Percentiles rank a stretch among this genome's conserved stretches.
These are phyloP conservation scores for Rhagonycha fulva DNA, from an alignment of 2,888 invertebrate genomes.

Conservation along the genomic window DNA sequence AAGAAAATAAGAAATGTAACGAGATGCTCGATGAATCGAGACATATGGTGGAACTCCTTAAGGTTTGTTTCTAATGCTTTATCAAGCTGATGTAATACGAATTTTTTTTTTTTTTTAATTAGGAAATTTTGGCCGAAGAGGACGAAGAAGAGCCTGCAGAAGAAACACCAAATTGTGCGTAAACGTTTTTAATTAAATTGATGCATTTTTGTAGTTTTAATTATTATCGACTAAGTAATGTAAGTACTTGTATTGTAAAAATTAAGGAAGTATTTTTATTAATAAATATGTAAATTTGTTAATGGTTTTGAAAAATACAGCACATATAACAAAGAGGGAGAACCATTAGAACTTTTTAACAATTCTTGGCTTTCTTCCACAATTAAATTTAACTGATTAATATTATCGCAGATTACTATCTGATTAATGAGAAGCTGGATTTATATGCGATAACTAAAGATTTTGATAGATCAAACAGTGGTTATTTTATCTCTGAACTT, in stretches of 20 bases:
- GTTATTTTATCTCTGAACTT: too few relatives aligned
- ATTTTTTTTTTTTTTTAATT: not conserved
- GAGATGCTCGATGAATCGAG: conserved; percentile 77
- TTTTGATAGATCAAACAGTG: too few relatives aligned
- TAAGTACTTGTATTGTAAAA: not conserved
- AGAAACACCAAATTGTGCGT: not conserved
- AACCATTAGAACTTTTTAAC: too few relatives aligned
- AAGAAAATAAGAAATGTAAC: conserved; percentile 70
- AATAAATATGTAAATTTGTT: not conserved
- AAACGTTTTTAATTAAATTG: not conserved
- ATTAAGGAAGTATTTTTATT: not conserved
- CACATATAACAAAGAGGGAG: too few relatives aligned
- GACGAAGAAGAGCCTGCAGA: not conserved
- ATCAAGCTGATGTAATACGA: not conserved
- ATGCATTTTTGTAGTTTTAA: not conserved
- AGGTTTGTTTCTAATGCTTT: conserved; percentile 57
- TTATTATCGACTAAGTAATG: not conserved
- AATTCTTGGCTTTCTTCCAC: too few relatives aligned
- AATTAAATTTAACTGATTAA: too few relatives aligned
- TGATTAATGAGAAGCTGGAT: too few relatives aligned
- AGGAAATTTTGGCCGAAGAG: conserved; percentile 37
- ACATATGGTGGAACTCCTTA: conserved; percentile 74
- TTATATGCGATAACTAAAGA: too few relatives aligned
- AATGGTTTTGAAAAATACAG: not conserved
- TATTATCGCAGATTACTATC: too few relatives aligned